Evolutionary conservation across 2,797 vertebrate species (phyloP).

Genomic region (Molossus alvarezi): DNA sequence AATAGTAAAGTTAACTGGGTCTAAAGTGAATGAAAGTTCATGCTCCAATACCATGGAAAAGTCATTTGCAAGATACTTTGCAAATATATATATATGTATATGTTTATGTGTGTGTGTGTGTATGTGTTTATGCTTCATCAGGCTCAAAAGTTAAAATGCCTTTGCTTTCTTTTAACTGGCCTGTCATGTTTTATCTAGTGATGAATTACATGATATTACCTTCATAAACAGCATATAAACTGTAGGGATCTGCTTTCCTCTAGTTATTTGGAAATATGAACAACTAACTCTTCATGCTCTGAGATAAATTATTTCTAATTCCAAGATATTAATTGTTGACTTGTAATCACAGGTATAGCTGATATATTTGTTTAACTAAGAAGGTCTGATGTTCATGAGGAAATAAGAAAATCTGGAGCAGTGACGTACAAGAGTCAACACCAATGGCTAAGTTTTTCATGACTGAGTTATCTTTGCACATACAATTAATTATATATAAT

Average conservation of each 20-base stretch:
- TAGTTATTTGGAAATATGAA: constrained; percentile 70
- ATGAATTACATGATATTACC: constrained; percentile 46
- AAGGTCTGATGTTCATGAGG: constrained; percentile 39
- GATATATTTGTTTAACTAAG: constrained; percentile 76
- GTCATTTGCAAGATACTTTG: neutral
- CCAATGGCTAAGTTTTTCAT: neutral
- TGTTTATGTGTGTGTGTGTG: too few species aligned
- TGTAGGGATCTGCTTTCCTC: neutral
- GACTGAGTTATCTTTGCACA: constrained; percentile 50
- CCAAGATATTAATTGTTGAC: constrained; percentile 72
- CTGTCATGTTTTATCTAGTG: constrained; percentile 63
- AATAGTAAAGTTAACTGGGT: neutral
- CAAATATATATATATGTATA: too few species aligned
- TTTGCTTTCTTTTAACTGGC: constrained; percentile 60
- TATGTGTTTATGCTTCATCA: neutral
- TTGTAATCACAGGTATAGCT: constrained; percentile 66
- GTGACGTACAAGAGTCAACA: neutral
- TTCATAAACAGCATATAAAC: constrained; percentile 28
- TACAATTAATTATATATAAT: neutral
- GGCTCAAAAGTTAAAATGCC: constrained; percentile 25
- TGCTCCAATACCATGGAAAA: neutral
- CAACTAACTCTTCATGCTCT: neutral
- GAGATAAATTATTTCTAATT: constrained; percentile 68
- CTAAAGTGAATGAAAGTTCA: constrained; percentile 1
- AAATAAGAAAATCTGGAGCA: constrained; percentile 27